Evolutionary conservation across 2,888 invertebrate genomes (phyloP), one percentile per base, ranked within the genome.

Genomic region (Drosophila meridionalis): DNA sequence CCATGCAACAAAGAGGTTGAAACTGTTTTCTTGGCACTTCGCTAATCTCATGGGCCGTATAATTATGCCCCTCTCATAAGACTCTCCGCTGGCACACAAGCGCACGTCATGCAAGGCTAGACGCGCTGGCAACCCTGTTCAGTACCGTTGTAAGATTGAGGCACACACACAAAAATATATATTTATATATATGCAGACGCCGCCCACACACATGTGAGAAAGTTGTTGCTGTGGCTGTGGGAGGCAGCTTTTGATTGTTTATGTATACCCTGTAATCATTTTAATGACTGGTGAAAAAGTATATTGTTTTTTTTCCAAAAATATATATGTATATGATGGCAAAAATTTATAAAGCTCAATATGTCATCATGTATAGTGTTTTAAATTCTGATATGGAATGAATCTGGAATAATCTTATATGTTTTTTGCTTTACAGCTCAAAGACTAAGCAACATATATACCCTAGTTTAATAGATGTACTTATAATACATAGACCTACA

Each of bases 1-100:
- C 78, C 59, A 58, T 68, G 67, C 52, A 88, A 80, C 80, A 83
- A 86, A 88, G 86, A 69, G 69, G 60, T 57, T 69, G 61, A 76
- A 70, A 69, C 65, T 32, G 68, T 83, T 84, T 86, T 80, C 81
- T 60, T 80, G 81, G 73, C 78, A 80, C 81, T 76, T 76, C 72
- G 75, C 63, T 72, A 83, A 87, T 84, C 82, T 74, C 80, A 78
- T 88, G 87, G 73, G 78, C 62, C 87, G 72, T 86, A 75, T 88
- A 87, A 88, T 87, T 88, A 88, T 74, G 69, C 48, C 20, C 20
- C 48, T 9, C 45, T 12, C n/a, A 14, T 32, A 30, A 20, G 7
- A 28, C 30, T 20, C 2, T 26, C 26, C 38, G 5, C 26, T 32
- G 6, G 20, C 20, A 20, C 42, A 8, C 36, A 32, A 12, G 36